Base-by-base conservation (phyloP, 2,113 vertebrate species). In the Scopus umbretta region DNA sequence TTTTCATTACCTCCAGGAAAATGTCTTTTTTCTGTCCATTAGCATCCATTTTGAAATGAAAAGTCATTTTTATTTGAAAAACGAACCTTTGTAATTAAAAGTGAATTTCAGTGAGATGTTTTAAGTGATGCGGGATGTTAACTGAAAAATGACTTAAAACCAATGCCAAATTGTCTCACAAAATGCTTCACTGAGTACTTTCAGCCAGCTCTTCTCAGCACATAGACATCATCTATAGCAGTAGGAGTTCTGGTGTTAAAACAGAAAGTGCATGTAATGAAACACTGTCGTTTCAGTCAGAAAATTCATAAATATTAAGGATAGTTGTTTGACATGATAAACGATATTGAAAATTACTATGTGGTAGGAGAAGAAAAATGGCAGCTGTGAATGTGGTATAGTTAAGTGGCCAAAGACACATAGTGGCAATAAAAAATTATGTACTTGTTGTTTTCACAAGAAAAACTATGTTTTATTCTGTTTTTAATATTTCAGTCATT, bases 301-400 rank as follows among this genome's bases (percentile, higher is more conserved):
- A 79, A 79, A 92, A 81, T 91, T 88, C 49, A 58, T 87, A 95
- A 81, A 72, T 91, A 72, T 85, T 91, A 95, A 94, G 80, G 32
- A 32, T 61, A 45, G n/a, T 19, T 47, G 7, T 61, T 96, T 76
- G 30, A 79, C 53, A 18, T 61, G 61, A 89, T 84, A 82, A 74
- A 91, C 49, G 0, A 80, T 71, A 36, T 13, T 71, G 53, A 89
- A 94, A 79, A 86, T 79, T 65, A 52, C 56, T 56, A 1, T 61
- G 16, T 71, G 40, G 27, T 67, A 68, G 19, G 43, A 86, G 25
- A 72, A 68, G 45, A 26, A 81, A 79, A 81, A 89, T 45, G 58
- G 73, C 58, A 90, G 47, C 53, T 80, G 42, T 20, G 42, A 94
- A 71, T 75, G 38, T 47, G 78, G 34, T 83, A 6, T 6, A 42